Conservation (phyloP, 2,113 vertebrate species). For the Lichenostomus cassidix region DNA sequence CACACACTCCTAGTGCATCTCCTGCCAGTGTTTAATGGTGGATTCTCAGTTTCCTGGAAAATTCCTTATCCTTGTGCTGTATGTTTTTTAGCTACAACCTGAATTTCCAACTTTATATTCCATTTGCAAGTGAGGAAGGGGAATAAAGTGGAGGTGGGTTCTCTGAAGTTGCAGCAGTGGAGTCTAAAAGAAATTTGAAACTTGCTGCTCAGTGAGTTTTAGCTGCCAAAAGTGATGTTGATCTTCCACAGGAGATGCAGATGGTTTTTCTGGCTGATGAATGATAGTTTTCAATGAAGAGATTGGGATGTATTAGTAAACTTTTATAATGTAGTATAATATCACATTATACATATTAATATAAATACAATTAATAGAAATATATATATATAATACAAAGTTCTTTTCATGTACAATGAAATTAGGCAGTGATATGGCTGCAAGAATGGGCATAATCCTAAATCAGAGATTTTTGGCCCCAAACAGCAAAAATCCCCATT, state of each 20-base stretch:
- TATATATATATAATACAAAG: too few relatives aligned
- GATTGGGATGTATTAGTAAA: neutral
- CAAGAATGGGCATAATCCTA: neutral
- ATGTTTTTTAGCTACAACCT: neutral
- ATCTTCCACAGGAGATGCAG: neutral
- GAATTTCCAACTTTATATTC: neutral
- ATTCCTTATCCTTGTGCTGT: neutral
- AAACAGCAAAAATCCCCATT: neutral
- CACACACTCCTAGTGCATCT: rapidly evolving
- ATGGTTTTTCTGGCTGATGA: neutral
- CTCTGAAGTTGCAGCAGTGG: neutral
- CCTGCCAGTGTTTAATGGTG: rapidly evolving
- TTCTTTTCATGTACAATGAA: neutral
- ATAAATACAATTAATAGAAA: neutral
- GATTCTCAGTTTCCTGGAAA: neutral
- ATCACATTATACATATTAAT: neutral
- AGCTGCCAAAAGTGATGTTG: neutral
- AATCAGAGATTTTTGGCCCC: neutral
- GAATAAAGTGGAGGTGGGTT: rapidly evolving
- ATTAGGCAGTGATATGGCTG: neutral
- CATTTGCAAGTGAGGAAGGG: rapidly evolving
- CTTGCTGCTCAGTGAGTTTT: neutral
- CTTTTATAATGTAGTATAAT: neutral
- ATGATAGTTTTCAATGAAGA: neutral
- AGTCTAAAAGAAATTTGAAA: neutral